Percentiles rank a stretch among this genome's conserved stretches.
phyloP scores from a whole-genome alignment of 2,888 invertebrate species.

The Dimorphilus gyrociliatus region DNA sequence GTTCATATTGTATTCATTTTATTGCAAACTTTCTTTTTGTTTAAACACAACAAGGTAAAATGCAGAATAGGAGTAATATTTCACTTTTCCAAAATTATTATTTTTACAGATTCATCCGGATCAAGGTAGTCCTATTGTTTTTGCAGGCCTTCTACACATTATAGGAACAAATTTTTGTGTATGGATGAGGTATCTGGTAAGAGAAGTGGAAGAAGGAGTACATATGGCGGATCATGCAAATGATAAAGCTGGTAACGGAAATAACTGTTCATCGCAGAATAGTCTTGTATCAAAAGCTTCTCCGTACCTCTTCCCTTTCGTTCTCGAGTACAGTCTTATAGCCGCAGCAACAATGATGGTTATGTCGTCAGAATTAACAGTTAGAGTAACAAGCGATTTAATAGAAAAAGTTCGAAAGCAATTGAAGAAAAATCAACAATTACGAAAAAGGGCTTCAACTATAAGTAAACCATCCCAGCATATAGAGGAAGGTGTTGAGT shows the following conservation, averaged over 20 bases:
- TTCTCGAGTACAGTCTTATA: constrained; percentile 84
- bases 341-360: constrained; percentile 86
- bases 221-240: constrained; percentile 1
- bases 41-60: constrained; percentile 89
- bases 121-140: constrained; percentile 50
- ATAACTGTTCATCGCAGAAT: constrained; percentile 20
- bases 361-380: too few species aligned
- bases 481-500: constrained; percentile 17
- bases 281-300: constrained; percentile 51
- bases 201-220: constrained; percentile 7
- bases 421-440: too few species aligned
- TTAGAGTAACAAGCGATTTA: too few species aligned
- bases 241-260: too few species aligned
- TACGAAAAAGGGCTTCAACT: too few species aligned
- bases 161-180: constrained; percentile 96
- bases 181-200: constrained; percentile 58
- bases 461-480: too few species aligned
- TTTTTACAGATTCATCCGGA: constrained; percentile 41
- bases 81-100: constrained; percentile 53
- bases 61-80: constrained; percentile 1
- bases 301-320: constrained; percentile 83
- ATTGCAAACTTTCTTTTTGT: constrained; percentile 96
- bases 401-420: too few species aligned
- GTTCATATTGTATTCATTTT: constrained; percentile 91
- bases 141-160: constrained; percentile 93